Percentiles rank a stretch among this genome's conserved stretches.
These are phyloP conservation scores for Cyclopterus lumpus DNA, from an alignment of 2,797 vertebrate genomes.

Conservation along the genomic window DNA sequence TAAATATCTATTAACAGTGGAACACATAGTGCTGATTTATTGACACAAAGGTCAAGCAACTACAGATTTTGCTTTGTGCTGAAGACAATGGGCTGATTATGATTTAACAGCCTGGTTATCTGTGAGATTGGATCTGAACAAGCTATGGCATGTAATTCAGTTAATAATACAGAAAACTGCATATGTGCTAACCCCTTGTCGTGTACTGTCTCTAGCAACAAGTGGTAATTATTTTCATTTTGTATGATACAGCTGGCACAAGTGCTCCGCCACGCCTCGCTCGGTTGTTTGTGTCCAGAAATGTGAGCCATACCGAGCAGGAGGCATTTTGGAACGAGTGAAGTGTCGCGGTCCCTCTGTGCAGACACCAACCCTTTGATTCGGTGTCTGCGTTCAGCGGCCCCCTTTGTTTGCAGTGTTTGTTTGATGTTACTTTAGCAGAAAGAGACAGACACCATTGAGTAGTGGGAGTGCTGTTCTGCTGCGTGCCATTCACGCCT, in stretches of 20 bases:
- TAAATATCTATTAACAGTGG: background rate
- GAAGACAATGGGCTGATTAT: conserved; percentile 8
- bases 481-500: conserved; percentile 80
- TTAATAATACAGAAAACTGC: conserved; percentile 58
- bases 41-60: background rate
- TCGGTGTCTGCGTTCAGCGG: conserved; percentile 69
- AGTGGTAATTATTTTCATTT: conserved; percentile 66
- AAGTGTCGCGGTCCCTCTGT: conserved; percentile 64
- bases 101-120: background rate
- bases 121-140: conserved; percentile 3
- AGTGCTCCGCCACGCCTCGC: conserved; percentile 51
- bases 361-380: conserved; percentile 75
- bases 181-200: conserved; percentile 19
- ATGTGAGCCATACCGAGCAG: conserved; percentile 56
- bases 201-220: conserved; percentile 65
- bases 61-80: background rate
- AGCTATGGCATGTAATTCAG: conserved; percentile 41
- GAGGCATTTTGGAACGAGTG: conserved; percentile 68
- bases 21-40: background rate
- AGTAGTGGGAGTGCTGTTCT: conserved; percentile 77
- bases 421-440: conserved; percentile 83
- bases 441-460: conserved; percentile 81
- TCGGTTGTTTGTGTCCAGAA: conserved; percentile 70
- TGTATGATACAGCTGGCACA: conserved; percentile 59
- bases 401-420: conserved; percentile 78